Base-by-base conservation (phyloP, 2,797 vertebrate genomes). In the Pipistrellus nathusii region DNA sequence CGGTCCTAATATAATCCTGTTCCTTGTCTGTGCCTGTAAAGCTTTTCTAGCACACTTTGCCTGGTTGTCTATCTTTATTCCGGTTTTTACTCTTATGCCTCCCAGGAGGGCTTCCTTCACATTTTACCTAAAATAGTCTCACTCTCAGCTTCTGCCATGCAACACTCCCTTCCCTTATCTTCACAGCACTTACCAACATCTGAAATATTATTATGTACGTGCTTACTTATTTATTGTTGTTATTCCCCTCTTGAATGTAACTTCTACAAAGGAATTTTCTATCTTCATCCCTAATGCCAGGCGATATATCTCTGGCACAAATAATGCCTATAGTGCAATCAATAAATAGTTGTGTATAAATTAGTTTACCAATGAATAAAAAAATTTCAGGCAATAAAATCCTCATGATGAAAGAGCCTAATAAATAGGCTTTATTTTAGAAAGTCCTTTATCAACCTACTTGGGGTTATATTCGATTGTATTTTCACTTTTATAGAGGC, bases 321-420 rank as follows among this genome's bases (percentile, higher is more conserved):
- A 90, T 8, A 88, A 30, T 41, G 41, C 23, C 46, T 32, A 8
- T 38, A 55, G 46, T 21, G 5, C 4, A 76, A 64, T 92, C 55
- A 73, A 48, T 59, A 80, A 84, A 81, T 1, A 59, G 38, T 59
- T 55, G 35, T 35, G 14, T 73, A 55, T 73, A 78, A 76, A 75
- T 64, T 75, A 80, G 38, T 62, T 57, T 62, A 23, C 7, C 69
- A 90, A 85, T 4, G 18, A 77, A 44, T 72, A 46, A 84, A 92
- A 85, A 85, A 85, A 55, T 8, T 85, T 71, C 11, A 68, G 21
- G 25, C 55, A 59, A 90, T 82, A 27, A 90, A 85, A 92, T 82
- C 27, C 8, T 92, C 23, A 80, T 35, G 30, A 53, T 72, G 32
- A 76, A 90, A 91, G 93, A 66, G 20, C 51, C n/a, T 32, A 93